Base-by-base conservation (phyloP, 1,140 invertebrate species). In the Scaptomyza hsui region DNA sequence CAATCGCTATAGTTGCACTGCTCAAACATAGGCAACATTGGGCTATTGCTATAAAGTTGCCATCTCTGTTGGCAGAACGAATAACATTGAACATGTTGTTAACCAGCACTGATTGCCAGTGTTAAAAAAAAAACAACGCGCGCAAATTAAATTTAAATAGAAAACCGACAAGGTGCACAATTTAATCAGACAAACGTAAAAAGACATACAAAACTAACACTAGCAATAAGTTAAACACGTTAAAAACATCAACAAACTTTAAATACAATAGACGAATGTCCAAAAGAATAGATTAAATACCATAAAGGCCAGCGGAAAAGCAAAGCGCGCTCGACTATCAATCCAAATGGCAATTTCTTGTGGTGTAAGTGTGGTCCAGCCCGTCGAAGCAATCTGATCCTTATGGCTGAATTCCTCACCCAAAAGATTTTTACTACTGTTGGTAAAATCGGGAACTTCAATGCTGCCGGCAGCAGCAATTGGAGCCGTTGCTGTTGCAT, bases 331-430 rank as follows among this genome's bases (percentile, higher is more conserved):
- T 7, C 96, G 93, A 9, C 57, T 70, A 74, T 97, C 96, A 42
- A 97, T 97, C 96, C 96, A 97, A 41, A 95, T 95, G 53, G 96
- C 95, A 37, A 97, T 96, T 90, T 97, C 95, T 75, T 97, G 96
- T 0, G 96, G 96, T 1, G 96, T 96, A 94, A 97, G 95, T 2
- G 95, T 96, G 10, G 96, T 96, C 93, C 96, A 96, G 18, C 93
- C 93, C 74, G 68, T 92, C 13, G 76, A 63, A 26, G 71, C 70
- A 18, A 85, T 78, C 24, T 82, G 64, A 24, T 78, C 62, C 21
- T 75, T 53, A 26, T 70, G 39, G 0, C 18, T 57, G 9, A 42
- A 44, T 9, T 61, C 35, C 7, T 86, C 81, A 0, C 9, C 5
- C 3, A 35, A 35, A 7, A 68, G 61, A 48, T 73, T 82, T n/a